A percentile compares a stretch with the other conserved stretches of the same genome.
Conservation (phyloP, 2,888 invertebrate species). For the Xylota sylvarum region DNA sequence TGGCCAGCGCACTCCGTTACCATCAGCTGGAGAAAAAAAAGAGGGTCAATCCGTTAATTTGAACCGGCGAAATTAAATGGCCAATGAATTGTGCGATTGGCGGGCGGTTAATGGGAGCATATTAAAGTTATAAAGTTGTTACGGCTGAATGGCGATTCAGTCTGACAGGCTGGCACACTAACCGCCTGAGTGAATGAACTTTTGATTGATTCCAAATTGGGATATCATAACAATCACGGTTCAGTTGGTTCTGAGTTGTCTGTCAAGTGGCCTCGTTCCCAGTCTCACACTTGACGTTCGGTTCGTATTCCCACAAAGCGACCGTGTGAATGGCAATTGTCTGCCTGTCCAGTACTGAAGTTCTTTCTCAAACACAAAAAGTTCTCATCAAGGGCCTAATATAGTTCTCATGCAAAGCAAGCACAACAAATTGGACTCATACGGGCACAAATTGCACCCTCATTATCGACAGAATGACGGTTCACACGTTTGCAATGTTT, state of each 20-base stretch:
- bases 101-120: slow-evolving; percentile 58
- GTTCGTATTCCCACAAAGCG: slow-evolving; percentile 45
- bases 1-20: slow-evolving; percentile 45
- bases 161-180: slow-evolving; percentile 21
- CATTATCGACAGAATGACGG: slow-evolving; percentile 63
- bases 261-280: slow-evolving; percentile 58
- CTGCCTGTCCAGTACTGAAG: slow-evolving; percentile 8
- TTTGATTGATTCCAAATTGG: slow-evolving; percentile 60
- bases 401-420: slow-evolving; percentile 35
- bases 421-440: slow-evolving; percentile 59
- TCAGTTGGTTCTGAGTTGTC: neutral
- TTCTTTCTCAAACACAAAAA: neutral
- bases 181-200: slow-evolving; percentile 43
- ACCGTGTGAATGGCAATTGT: slow-evolving; percentile 62
- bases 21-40: slow-evolving; percentile 36
- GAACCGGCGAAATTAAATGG: slow-evolving; percentile 56
- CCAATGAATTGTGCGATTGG: slow-evolving; percentile 44
- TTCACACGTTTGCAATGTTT: slow-evolving; percentile 68
- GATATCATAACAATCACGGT: slow-evolving; percentile 32
- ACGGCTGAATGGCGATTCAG: slow-evolving; percentile 42
- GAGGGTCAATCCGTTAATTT: slow-evolving; percentile 63
- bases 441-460: slow-evolving; percentile 73
- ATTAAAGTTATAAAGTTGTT: slow-evolving; percentile 53
- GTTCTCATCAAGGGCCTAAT: slow-evolving; percentile 37
- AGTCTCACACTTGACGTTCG: slow-evolving; percentile 63